Evolutionary conservation across 2,888 invertebrate genomes (phyloP), one percentile per base, ranked within the genome.

Genomic region (Pyrrhia umbra): DNA sequence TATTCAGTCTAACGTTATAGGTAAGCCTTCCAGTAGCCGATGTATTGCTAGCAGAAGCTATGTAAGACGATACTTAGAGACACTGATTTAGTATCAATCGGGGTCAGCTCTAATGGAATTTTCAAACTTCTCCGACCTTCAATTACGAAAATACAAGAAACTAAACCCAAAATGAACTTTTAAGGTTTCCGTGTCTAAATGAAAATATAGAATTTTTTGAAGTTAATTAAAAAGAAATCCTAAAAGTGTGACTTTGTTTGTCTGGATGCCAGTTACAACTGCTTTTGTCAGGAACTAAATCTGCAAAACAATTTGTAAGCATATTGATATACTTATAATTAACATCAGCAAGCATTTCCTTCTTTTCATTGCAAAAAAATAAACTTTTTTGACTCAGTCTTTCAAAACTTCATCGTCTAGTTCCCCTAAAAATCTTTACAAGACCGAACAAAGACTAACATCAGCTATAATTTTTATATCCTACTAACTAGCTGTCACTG

Each of bases 1-100:
- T 68, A 77, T 69, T 63, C 59, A 77, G 64, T 65, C 34, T 58
- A 51, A 55, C 42, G 42, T 42, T 34, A 4, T 34, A 30, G 34
- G 20, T 51, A 40, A 30, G 47, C 18, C 25, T 2, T 50, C 56
- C 27, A 63, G 20, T 66, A 25, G 27, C 42, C 30, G 39, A 61
- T 65, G 9, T 34, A 15, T 16, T 1, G n/a, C 27, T 55, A 45
- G 6, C 20, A n/a, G 9, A 10, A 49, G 25, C 45, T 25, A 68
- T 10, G 10, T 13, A n/a, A 25, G 34, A 15, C 16, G 5, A 37
- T 42, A 42, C 13, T 42, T 20, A 8, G 30, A 30, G 13, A 34
- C n/a, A 34, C 34, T 34, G n/a, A 34, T 34, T 34, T 5, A 5
- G 13, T 34, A 34, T 34, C n/a, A n/a, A 34, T n/a, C 5, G 34